Conservation (phyloP, 2,797 vertebrate species). For the Lophura swinhoii region DNA sequence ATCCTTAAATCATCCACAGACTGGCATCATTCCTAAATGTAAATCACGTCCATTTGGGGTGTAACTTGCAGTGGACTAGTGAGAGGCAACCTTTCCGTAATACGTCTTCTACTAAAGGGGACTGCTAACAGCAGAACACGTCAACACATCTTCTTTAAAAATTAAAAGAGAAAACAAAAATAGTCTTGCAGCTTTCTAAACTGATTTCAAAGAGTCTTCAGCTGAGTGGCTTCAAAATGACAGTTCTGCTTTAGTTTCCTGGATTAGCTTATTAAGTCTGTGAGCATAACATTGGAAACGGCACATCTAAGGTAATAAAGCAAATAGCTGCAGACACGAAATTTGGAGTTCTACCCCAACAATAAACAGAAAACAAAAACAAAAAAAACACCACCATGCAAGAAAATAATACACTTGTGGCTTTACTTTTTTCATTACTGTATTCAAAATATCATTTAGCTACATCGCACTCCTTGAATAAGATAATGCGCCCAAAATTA, state of each 20-base stretch:
- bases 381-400: not conserved
- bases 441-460: not conserved
- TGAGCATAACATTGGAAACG: not conserved
- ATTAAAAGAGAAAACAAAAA: slow-evolving; percentile 60
- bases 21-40: not conserved
- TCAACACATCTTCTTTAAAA: slow-evolving; percentile 32
- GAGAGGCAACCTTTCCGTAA: not conserved
- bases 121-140: not conserved
- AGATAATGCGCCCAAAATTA: not conserved
- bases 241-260: slow-evolving; percentile 55
- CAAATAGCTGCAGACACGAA: slow-evolving; percentile 26
- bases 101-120: not conserved
- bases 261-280: slow-evolving; percentile 38
- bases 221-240: slow-evolving; percentile 53
- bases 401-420: not conserved
- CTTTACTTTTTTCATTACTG: not conserved
- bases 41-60: not conserved
- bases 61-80: not conserved
- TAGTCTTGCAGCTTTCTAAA: slow-evolving; percentile 61
- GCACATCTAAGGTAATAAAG: slow-evolving; percentile 50
- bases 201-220: slow-evolving; percentile 66
- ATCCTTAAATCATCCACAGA: not conserved
- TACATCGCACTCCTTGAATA: not conserved
- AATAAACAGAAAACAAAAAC: not conserved
- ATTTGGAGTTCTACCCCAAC: not conserved